Conservation (phyloP, 1,140 invertebrate species). For the Cylas formicarius region DNA sequence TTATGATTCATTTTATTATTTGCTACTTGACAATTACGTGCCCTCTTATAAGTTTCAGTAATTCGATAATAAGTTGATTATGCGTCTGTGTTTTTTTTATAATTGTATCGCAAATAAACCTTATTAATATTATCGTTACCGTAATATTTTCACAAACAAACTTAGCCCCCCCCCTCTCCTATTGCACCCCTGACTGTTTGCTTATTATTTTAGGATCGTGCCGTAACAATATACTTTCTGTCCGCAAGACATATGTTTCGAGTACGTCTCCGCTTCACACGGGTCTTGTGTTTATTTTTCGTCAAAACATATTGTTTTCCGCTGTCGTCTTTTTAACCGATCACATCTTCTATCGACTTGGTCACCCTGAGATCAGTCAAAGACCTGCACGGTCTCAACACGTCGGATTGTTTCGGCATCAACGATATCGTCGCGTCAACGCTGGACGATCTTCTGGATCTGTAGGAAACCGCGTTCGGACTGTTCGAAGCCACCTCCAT, state of each 20-base stretch:
- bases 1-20: too few relatives aligned
- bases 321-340: too few relatives aligned
- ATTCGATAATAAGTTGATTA: too few relatives aligned
- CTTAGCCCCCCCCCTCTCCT: too few relatives aligned
- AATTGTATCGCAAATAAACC: too few relatives aligned
- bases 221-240: conserved; percentile 2
- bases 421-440: conserved; percentile 24
- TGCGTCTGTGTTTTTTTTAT: too few relatives aligned
- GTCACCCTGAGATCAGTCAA: conserved; percentile 22
- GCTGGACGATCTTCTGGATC: conserved; percentile 32
- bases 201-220: conserved; percentile 2
- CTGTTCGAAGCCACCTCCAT: conserved; percentile 18
- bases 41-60: too few relatives aligned
- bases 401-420: conserved; percentile 2
- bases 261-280: conserved; percentile 2
- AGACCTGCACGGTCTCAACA: conserved; percentile 25
- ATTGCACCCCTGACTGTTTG: too few relatives aligned
- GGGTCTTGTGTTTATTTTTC: conserved; percentile 4
- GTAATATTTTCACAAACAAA: too few relatives aligned
- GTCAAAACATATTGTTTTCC: too few relatives aligned
- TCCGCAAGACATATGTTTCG: not conserved
- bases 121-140: too few relatives aligned
- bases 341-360: conserved; percentile 20
- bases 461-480: conserved; percentile 20
- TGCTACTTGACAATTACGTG: too few relatives aligned